Base-by-base conservation (phyloP, 1,140 invertebrate species). In the Lepidurus packardi region DNA sequence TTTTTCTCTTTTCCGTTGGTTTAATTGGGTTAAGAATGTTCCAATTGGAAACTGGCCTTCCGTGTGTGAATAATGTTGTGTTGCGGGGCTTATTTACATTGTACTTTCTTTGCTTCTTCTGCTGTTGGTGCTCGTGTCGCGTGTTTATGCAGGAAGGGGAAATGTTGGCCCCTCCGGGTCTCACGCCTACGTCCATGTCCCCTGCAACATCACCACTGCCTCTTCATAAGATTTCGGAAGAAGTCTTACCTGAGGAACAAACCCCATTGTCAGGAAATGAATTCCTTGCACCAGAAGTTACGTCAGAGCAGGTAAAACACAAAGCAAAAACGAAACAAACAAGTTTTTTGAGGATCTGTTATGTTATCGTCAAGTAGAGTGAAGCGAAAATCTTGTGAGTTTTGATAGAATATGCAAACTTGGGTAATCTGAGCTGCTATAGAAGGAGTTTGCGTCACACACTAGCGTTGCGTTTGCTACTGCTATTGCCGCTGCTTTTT, bases 181-280 rank as follows among this genome's bases (percentile, higher is more conserved):
- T 65, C 43, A 77, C n/a, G 41, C 34, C 76, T 77, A 24, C 76
- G 43, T n/a, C 43, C 13, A 45, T 77, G 7, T 77, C 76, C 34
- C 76, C 76, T n/a, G 42, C 76, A 25, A 45, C 76, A 9, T 77
- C 76, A 34, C 76, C 76, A 65, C 53, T 65, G 53, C 53, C 53
- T 65, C 53, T 65, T 65, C 53, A 65, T 21, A 65, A 65, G 53
- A 65, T 65, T 65, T 65, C 53, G 53, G 53, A 65, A 65, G 53
- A 65, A 65, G 53, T 65, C 53, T 65, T 65, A 65, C 53, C 53
- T 65, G 53, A 65, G 53, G 53, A 65, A 65, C 9, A 65, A 65
- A 65, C 6, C 21, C 16, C 7, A 65, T 21, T 65, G 53, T 65
- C 53, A 65, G 53, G 53, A 21, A 65, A 65, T 65, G 1, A 65